Evolutionary conservation across 2,888 invertebrate genomes (phyloP).

Genomic region (Orchestes rusci): DNA sequence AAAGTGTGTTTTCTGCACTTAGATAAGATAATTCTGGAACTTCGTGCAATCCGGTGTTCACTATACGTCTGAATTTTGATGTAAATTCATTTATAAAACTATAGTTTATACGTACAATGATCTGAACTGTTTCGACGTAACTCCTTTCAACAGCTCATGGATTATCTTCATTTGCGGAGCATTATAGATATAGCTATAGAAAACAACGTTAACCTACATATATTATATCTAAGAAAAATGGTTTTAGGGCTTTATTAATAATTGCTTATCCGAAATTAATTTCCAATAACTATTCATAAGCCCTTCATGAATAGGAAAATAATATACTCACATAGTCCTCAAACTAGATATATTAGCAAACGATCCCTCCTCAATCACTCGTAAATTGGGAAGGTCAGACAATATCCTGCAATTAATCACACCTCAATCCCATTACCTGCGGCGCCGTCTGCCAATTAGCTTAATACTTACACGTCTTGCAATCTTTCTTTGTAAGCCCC

Average conservation of each 20-base stretch:
- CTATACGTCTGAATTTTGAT: constrained; percentile 62
- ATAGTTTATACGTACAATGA: constrained; percentile 51
- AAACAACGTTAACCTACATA: constrained; percentile 8
- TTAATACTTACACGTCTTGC: constrained; percentile 40
- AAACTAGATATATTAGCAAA: constrained; percentile 52
- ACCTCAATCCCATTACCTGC: not conserved
- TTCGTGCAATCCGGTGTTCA: constrained; percentile 58
- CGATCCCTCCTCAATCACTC: constrained; percentile 52
- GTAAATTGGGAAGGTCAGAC: constrained; percentile 50
- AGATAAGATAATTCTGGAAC: constrained; percentile 61
- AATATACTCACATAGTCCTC: constrained; percentile 41
- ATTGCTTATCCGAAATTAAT: too few relatives aligned
- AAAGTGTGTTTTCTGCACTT: constrained; percentile 51
- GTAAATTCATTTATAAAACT: constrained; percentile 21
- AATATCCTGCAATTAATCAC: constrained; percentile 48
- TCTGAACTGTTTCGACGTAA: constrained; percentile 50
- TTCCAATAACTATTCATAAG: not conserved
- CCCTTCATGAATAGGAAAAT: not conserved
- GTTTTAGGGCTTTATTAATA: too few relatives aligned
- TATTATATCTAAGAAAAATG: too few relatives aligned
- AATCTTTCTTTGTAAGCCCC: constrained; percentile 38
- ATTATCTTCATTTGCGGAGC: constrained; percentile 55
- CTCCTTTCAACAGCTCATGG: constrained; percentile 46
- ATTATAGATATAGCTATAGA: constrained; percentile 60
- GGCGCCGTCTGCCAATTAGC: too few relatives aligned